Base-by-base conservation (phyloP, 2,797 vertebrate species). In the Lagocephalus sceleratus region DNA sequence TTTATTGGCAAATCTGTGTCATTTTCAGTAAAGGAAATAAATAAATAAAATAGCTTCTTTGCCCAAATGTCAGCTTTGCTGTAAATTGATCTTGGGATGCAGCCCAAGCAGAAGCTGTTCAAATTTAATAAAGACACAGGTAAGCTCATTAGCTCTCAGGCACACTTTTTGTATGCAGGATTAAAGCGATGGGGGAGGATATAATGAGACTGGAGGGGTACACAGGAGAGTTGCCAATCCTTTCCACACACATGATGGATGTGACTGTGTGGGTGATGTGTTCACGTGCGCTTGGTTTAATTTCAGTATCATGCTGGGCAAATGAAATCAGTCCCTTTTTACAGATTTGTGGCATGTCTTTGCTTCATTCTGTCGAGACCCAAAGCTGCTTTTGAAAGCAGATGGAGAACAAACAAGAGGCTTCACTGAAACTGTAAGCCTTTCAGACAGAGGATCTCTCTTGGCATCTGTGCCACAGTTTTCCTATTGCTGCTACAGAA, bases 141-240 rank as follows among this genome's bases (percentile, higher is more conserved):
- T 86, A 83, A 85, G 81, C 79, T 81, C 50, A 77, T 85, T 82
- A 85, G 61, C 56, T 73, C 69, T 70, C 75, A 73, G 71, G 61
- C 71, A 68, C 57, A 60, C 54, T 54, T 57, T 58, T 68, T 65
- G 69, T 73, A 67, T 57, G 54, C 63, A 61, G 68, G 76, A 81
- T 79, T 77, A 70, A 75, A 73, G 51, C 48, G 20, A 54, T 53
- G 52, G 15, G 44, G 20, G 15, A 42, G 50, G 47, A 41, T 48
- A 52, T 54, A 71, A 63, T 54, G 42, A 2, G 20, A 54, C 43
- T 23, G 43, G 43, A n/a, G 47, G 70, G 60, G 65, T 46, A 51
- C 51, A 73, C 14, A n/a, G n/a, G 52, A 56, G 70, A 52, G 11
- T 46, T 65, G 44, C 38, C 53, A 56, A 45, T 54, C 51, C 61